Evolutionary conservation across 2,888 invertebrate species (phyloP), one percentile per base, ranked within the genome.

Genomic region (Petrolisthes manimaculis): DNA sequence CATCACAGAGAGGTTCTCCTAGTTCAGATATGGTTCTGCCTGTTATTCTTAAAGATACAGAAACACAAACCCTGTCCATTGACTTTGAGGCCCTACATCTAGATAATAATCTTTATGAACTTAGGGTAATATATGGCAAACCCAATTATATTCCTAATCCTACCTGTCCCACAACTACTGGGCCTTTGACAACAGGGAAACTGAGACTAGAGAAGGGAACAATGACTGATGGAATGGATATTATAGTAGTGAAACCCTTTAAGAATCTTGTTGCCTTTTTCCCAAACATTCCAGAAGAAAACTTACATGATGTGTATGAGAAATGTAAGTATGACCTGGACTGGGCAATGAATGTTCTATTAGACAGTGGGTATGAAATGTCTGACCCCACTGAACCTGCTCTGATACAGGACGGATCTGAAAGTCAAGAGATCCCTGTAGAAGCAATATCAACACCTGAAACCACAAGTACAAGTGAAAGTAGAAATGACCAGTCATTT

Each of bases 261-360:
- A 91, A 91, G n/a, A 93, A 94, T 79, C 93, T 96, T 78, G 93
- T 94, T 51, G 94, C 94, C 91, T 93, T 96, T 91, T 97, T 97
- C 92, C 95, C 95, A 5, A 93, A 94, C 89, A 94, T 96, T 79
- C 93, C 95, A 0, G 93, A 93, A 51, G 93, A 94, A 0, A 95
- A 95, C 91, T 93, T 97, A 12, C 93, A 94, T 92, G 96, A 97
- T 92, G 94, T 97, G 86, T 96, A 96, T 92, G 95, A 95, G 53
- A 95, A 95, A 92, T 97, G 97, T 93, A 94, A 95, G 69, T 95
- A 95, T 3, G 95, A 97, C 93, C 94, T 96, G 18, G 95, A 96
- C 91, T 97, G 96, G 96, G 95, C 96, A 0, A 95, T 95, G 0
- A 96, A 96, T 92, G 94, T 97, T 91, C 93, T 97, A 69, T 92